These are phyloP conservation scores for Blastobasis adustella DNA, from an alignment of 2,888 invertebrate genomes.

Conservation along the genomic window DNA sequence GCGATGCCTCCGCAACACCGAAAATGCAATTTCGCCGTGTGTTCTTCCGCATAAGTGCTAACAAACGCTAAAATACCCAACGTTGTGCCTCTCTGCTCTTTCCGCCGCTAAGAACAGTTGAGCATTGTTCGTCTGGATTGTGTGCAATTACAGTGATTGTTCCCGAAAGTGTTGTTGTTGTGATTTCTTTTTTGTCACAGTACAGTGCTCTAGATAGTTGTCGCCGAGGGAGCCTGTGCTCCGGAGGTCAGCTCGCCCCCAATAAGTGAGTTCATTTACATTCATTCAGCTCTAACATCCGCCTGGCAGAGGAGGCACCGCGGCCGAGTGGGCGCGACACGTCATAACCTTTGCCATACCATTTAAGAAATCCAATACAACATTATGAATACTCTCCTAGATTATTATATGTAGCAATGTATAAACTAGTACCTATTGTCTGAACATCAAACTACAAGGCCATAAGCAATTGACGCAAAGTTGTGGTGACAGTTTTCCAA, in stretches of 20 bases:
- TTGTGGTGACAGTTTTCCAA: no score
- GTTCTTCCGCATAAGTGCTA: conserved; percentile 50
- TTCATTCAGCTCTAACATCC: conserved; percentile 47
- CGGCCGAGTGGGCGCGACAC: conserved; percentile 55
- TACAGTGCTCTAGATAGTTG: conserved; percentile 59
- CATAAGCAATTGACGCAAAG: no score
- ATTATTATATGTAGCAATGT: no score
- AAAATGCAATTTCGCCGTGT: conserved; percentile 64
- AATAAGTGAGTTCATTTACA: conserved; percentile 64
- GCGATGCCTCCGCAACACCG: conserved; percentile 52
- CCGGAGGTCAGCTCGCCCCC: conserved; percentile 51
- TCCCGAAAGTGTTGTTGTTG: conserved; percentile 60
- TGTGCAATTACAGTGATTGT: conserved; percentile 43
- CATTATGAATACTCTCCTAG: no score
- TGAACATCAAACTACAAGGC: no score
- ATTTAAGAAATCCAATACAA: conserved; percentile 21
- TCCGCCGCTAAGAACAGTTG: conserved; percentile 59
- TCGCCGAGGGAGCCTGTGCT: conserved; percentile 48
- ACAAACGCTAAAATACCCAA: conserved; percentile 40
- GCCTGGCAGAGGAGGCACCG: conserved; percentile 24
- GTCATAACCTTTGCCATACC: conserved; percentile 51
- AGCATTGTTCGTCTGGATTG: conserved; percentile 33
- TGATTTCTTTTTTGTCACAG: conserved; percentile 58
- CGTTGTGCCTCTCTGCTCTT: conserved; percentile 64
- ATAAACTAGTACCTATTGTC: no score